Evolutionary conservation across 2,888 invertebrate genomes (phyloP).

Genomic region (Euphydryas editha): DNA sequence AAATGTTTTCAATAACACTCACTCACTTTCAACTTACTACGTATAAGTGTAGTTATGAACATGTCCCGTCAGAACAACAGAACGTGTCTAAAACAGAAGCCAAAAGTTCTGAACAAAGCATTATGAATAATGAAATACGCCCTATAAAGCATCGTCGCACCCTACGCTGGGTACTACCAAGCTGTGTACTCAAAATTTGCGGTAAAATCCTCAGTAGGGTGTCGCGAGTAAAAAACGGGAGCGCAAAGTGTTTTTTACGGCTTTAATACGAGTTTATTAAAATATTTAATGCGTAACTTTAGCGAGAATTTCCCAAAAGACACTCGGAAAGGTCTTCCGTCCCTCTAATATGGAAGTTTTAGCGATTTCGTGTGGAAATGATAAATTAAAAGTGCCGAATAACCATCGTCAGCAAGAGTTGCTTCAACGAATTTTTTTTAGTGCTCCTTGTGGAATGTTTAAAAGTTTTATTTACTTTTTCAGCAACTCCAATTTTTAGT

Average conservation of each 20-base stretch:
- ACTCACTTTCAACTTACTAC: constrained; percentile 17
- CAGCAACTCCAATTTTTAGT: neutral
- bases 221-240: constrained; percentile 69
- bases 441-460: constrained; percentile 27
- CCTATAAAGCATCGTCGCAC: constrained; percentile 56
- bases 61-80: constrained; percentile 65
- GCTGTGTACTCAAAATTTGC: constrained; percentile 52
- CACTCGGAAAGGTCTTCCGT: constrained; percentile 67
- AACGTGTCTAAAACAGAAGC: constrained; percentile 65
- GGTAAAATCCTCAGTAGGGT: constrained; percentile 58
- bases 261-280: constrained; percentile 82
- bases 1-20: constrained; percentile 15
- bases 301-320: constrained; percentile 79
- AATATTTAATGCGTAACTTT: constrained; percentile 82
- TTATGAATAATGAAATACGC: constrained; percentile 81
- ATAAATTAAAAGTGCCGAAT: constrained; percentile 74
- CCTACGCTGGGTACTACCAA: constrained; percentile 44
- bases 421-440: constrained; percentile 53
- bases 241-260: constrained; percentile 81
- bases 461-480: constrained; percentile 11
- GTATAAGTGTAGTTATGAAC: constrained; percentile 25
- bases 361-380: constrained; percentile 66
- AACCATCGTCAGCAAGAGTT: constrained; percentile 59
- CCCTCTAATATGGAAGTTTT: constrained; percentile 64
- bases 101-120: constrained; percentile 73